Evolutionary conservation across 2,797 vertebrate genomes (phyloP), one percentile per base, ranked within the genome.

Genomic region (Acanthurus lineatus): DNA sequence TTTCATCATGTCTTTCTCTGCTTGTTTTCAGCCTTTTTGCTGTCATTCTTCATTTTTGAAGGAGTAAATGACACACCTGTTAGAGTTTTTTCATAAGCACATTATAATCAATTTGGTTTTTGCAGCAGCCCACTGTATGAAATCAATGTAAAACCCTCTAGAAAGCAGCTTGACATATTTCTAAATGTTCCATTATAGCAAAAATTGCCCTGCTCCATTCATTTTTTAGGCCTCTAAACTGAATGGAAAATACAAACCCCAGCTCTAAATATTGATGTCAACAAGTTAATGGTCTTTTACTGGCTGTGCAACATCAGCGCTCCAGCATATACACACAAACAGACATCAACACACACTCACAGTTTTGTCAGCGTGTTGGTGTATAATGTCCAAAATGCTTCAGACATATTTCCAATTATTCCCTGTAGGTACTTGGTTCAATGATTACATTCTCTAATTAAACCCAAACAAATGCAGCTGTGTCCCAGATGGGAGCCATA

Each of bases 221-320:
- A 79, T 84, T 87, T 69, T 79, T 68, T 64, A 69, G 64, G 51
- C 61, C 44, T 77, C 67, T 2, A 78, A 66, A 65, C 22, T 65
- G 42, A 77, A 59, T n/a, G 61, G 54, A 66, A 81, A 89, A 81
- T 53, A 80, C 63, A 62, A 62, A 11, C 45, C 25, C 53, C 58
- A 45, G 56, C 54, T 64, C 57, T 63, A 53, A 86, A 85, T 84
- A 84, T 84, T 80, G 77, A 88, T 48, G 63, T 81, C 79, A 79
- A 61, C 74, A 73, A 73, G 73, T 84, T 87, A 74, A 65, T 54
- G 22, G 35, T 69, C 51, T 79, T 76, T 79, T 52, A 49, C 47
- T 56, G 54, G 47, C 48, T 59, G 12, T 69, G 51, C 54, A 65
- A 17, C 64, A 74, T 11, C 14, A 57, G 28, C 7, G 45, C 38